Evolutionary conservation across 2,797 vertebrate species (phyloP), one percentile per base, ranked within the genome.

Genomic region (Sebastes elongatus): DNA sequence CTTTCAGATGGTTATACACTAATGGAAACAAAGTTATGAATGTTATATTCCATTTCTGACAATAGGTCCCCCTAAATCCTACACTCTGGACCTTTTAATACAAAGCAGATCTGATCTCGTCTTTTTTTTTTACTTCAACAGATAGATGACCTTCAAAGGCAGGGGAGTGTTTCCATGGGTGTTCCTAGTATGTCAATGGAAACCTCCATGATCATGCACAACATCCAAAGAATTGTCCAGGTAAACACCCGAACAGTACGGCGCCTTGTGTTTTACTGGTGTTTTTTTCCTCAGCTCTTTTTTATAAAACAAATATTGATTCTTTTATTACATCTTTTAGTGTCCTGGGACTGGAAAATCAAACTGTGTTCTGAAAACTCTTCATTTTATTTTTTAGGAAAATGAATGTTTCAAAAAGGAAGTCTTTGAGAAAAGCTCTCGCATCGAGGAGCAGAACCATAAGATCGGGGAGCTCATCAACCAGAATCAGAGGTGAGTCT

Each of bases 321-420:
- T 32, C 2, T 71, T 16, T 35, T 3, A 22, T 25, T 4, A 16
- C 13, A 56, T 53, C 1, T 16, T 38, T 22, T 0, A 0, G 25
- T 62, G 57, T 60, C 4, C 27, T 28, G 27, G 13, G 5, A 55
- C 13, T n/a, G 7, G 18, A 5, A 13, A 18, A 5, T 23, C 14
- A 52, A 20, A 30, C 5, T 14, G 28, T 46, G 4, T 66, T 68
- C 25, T 56, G 10, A 83, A 46, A 16, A 11, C 10, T 49, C 18
- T 3, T 20, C 1, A 1, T 74, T 32, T 72, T 68, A 3, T 53
- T 16, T 71, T 73, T 68, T 86, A 99, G 98, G 98, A 99, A 92
- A 99, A 99, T 7, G 98, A 99, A 90, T 97, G 97, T 71, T 93
- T 99, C 76, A 99, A 99, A 90, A 98, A 98, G 70, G 98, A 99